Evolutionary conservation across 2,888 invertebrate genomes (phyloP), one percentile per base, ranked within the genome.

Genomic region (Xestia ashworthii): DNA sequence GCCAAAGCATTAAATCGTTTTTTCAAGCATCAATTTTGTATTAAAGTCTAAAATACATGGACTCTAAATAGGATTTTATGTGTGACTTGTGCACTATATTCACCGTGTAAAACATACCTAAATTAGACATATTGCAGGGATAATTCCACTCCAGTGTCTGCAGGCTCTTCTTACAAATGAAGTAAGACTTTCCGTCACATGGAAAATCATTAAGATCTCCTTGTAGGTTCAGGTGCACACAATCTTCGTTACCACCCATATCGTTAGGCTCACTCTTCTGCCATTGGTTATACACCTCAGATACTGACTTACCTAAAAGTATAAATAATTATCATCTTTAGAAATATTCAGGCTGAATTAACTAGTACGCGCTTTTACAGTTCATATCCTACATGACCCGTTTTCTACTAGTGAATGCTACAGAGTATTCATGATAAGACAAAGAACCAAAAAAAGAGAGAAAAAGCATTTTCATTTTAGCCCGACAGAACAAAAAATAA

Each of bases 141-240:
- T 79, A 55, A 68, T 95, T 94, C 95, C 94, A 95, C 11, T 93
- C 87, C 8, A 95, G 67, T 0, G 89, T 81, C 6, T 74, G 74
- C 0, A 93, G 85, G 0, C 89, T 89, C 80, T 94, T 89, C 80
- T 95, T 95, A 88, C 96, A 96, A 8, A 95, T 91, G 79, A 93
- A 96, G 0, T 93, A 90, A 62, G 83, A 90, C 19, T 82, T 90
- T 11, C 76, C 81, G 2, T 83, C 76, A 73, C 96, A 96, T 1
- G 81, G 68, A 19, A 89, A 90, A 44, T 95, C 95, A 64, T 93
- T 93, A 9, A 94, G 76, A 2, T 81, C 82, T 0, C 92, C 92
- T 1, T 92, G 88, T 9, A 16, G 12, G 14, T n/a, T 14, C n/a
- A 68, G 73, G 53, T 94, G 53, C 16, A 92, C 82, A 67, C 95